A percentile compares a stretch with the other conserved stretches of the same genome.
These are phyloP conservation scores for Tapirus indicus DNA, from an alignment of 2,797 vertebrate species.

Conservation along the genomic window DNA sequence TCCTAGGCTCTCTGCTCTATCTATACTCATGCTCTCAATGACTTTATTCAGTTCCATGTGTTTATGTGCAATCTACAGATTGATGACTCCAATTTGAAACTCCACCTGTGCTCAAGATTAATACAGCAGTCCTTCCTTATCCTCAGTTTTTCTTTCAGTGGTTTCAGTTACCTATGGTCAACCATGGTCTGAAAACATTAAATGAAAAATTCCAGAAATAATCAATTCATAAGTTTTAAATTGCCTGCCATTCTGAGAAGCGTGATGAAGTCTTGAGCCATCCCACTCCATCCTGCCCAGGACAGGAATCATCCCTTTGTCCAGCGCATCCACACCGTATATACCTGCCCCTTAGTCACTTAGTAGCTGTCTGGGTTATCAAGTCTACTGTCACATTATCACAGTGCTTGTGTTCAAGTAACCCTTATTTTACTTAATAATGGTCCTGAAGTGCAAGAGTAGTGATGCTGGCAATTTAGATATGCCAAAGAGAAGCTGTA, in stretches of 20 bases:
- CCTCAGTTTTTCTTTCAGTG: background rate
- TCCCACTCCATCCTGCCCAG: background rate
- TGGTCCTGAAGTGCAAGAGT: no score
- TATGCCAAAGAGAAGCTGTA: no score
- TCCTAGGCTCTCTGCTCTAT: background rate
- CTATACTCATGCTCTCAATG: background rate
- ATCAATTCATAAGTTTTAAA: background rate
- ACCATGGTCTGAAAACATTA: background rate
- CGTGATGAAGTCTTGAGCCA: background rate
- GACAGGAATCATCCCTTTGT: background rate
- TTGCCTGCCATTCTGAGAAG: background rate
- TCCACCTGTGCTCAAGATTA: background rate
- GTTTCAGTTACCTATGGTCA: background rate
- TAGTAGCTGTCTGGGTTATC: background rate
- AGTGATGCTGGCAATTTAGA: no score
- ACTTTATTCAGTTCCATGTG: background rate
- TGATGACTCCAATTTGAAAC: background rate
- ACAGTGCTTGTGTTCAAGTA: background rate
- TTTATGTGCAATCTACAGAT: background rate
- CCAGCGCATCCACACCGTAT: no score
- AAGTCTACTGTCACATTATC: background rate
- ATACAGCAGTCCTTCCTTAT: background rate
- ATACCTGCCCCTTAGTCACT: background rate
- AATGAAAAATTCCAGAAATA: background rate
- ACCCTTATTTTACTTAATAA: no score